These are phyloP conservation scores for Drosophila koepferae DNA, from an alignment of 2,888 invertebrate genomes.

Conservation along the genomic window DNA sequence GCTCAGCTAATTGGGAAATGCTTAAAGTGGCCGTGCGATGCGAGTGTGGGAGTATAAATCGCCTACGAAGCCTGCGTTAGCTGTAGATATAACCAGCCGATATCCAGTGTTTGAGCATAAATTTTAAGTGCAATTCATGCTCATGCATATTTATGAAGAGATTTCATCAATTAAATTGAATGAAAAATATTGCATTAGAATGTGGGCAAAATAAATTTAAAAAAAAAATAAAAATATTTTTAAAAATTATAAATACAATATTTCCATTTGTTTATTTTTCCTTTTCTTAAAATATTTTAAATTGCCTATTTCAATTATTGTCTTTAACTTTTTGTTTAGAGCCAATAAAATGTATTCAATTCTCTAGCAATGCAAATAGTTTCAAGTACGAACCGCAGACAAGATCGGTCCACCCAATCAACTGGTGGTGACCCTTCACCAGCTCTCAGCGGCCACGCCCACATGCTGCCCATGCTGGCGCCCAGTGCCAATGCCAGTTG, in stretches of 20 bases:
- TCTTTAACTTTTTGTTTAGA: neutral
- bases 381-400: slow-evolving; percentile 28
- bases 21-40: slow-evolving; percentile 32
- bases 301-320: neutral
- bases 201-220: neutral
- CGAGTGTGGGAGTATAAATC: slow-evolving; percentile 48
- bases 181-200: neutral
- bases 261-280: too few relatives aligned
- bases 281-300: neutral
- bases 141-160: slow-evolving; percentile 44
- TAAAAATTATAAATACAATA: too few relatives aligned
- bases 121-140: slow-evolving; percentile 33
- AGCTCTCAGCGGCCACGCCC: slow-evolving; percentile 38
- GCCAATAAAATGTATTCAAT: neutral
- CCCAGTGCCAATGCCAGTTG: slow-evolving; percentile 36
- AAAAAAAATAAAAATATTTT: too few relatives aligned
- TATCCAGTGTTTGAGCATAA: slow-evolving; percentile 22
- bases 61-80: slow-evolving; percentile 19
- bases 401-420: slow-evolving; percentile 51
- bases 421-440: slow-evolving; percentile 50
- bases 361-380: slow-evolving; percentile 11
- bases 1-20: slow-evolving; percentile 68
- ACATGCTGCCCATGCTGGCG: slow-evolving; percentile 18
- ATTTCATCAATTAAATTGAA: neutral
- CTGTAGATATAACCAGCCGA: slow-evolving; percentile 29